These are phyloP conservation scores for Microplitis mediator DNA, from an alignment of 1,140 invertebrate genomes.

Conservation along the genomic window DNA sequence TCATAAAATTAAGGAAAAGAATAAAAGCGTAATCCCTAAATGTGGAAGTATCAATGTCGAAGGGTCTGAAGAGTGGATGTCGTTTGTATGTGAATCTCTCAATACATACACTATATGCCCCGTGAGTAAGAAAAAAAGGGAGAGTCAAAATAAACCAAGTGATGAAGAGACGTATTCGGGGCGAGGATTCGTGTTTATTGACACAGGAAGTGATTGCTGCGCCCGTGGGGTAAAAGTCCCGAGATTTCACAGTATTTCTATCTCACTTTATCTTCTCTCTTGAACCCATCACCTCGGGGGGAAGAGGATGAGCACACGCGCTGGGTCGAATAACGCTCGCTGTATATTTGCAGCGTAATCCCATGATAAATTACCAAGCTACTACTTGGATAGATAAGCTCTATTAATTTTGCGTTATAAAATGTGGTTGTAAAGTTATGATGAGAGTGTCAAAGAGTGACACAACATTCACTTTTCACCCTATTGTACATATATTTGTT, in stretches of 20 bases:
- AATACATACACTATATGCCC: neutral
- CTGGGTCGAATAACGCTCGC: neutral
- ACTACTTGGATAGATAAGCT: slow-evolving; percentile 50
- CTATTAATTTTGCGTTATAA: slow-evolving; percentile 61
- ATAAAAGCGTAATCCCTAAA: slow-evolving; percentile 18
- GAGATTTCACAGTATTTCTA: slow-evolving; percentile 21
- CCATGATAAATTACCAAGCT: slow-evolving; percentile 59
- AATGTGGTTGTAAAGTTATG: slow-evolving; percentile 6
- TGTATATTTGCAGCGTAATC: slow-evolving; percentile 60
- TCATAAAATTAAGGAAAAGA: slow-evolving; percentile 21
- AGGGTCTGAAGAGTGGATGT: slow-evolving; percentile 31
- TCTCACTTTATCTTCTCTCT: slow-evolving; percentile 17
- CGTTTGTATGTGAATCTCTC: slow-evolving; percentile 31
- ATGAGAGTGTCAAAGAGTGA: neutral
- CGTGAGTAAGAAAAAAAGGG: slow-evolving; percentile 11
- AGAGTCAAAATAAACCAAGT: slow-evolving; percentile 31
- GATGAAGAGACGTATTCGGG: slow-evolving; percentile 39
- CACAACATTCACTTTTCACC: slow-evolving; percentile 12
- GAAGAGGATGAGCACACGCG: neutral
- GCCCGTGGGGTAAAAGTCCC: slow-evolving; percentile 35
- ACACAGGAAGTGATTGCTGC: slow-evolving; percentile 58
- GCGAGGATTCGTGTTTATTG: slow-evolving; percentile 46
- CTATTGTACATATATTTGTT: neutral
- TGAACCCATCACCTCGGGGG: neutral
- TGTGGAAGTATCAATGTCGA: slow-evolving; percentile 31